A percentile compares a stretch with the other conserved stretches of the same genome.
These are phyloP conservation scores for Galemys pyrenaicus DNA, from an alignment of 2,113 vertebrate genomes.

Conservation along the genomic window DNA sequence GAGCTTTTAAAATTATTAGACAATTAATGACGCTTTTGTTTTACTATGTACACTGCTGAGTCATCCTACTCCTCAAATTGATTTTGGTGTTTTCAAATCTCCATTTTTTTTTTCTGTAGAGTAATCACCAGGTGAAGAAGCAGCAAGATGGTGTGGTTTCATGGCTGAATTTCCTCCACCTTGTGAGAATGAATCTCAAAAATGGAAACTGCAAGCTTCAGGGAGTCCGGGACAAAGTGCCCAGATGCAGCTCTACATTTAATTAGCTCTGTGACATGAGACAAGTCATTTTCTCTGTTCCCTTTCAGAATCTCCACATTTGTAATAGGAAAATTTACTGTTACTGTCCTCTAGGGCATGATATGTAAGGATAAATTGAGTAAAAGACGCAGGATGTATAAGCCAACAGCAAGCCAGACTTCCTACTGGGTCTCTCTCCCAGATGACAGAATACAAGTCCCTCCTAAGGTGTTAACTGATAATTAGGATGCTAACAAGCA, in stretches of 20 bases:
- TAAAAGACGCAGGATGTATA: neutral
- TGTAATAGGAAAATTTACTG: conserved; percentile 44
- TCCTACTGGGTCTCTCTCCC: neutral
- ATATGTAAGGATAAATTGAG: neutral
- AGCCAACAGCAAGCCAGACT: neutral
- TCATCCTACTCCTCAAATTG: neutral
- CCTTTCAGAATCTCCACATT: conserved; percentile 27
- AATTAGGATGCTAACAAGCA: conserved; percentile 46
- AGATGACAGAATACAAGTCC: neutral
- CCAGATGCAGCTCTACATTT: neutral
- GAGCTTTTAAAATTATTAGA: conserved; percentile 31
- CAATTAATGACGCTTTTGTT: conserved; percentile 32
- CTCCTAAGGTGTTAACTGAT: conserved; percentile 1
- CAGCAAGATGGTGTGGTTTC: neutral
- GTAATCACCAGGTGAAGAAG: neutral
- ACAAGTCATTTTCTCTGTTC: conserved; percentile 38
- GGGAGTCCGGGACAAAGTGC: neutral
- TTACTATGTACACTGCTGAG: conserved; percentile 48
- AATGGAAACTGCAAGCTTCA: neutral
- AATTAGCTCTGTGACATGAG: conserved; percentile 52
- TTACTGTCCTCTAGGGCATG: conserved; percentile 12
- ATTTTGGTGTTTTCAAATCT: conserved; percentile 29
- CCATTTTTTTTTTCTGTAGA: neutral
- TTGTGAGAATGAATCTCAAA: neutral
- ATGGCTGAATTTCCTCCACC: neutral